Percentiles rank a stretch among this genome's conserved stretches.
These are phyloP conservation scores for Steatocranus sp. DNA, from an alignment of 2,797 vertebrate genomes.

Conservation along the genomic window DNA sequence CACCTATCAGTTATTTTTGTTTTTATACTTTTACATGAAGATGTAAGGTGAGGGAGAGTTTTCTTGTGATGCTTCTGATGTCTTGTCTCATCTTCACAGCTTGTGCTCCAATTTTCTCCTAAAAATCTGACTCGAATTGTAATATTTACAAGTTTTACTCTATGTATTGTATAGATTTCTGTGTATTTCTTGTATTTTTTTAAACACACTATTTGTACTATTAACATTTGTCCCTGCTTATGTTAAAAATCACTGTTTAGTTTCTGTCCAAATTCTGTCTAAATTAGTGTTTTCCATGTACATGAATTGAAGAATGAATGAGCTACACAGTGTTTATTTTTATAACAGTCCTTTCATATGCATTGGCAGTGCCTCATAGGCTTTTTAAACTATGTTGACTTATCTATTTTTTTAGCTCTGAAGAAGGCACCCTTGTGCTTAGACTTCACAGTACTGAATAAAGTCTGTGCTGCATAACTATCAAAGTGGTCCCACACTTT, in stretches of 20 bases:
- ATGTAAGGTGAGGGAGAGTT: background rate
- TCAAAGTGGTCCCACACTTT: background rate
- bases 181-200: background rate
- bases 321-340: background rate
- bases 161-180: background rate
- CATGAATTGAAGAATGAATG: background rate
- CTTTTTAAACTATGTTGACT: background rate
- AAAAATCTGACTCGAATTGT: background rate
- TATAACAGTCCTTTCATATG: background rate
- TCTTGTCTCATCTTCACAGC: background rate
- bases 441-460: background rate
- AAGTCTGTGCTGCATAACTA: background rate
- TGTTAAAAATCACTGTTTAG: background rate
- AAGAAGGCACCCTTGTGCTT: background rate
- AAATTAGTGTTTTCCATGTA: background rate
- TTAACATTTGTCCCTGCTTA: background rate
- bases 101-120: rapidly evolving
- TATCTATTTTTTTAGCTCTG: background rate
- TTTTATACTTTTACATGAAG: background rate
- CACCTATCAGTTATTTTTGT: background rate
- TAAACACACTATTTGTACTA: background rate
- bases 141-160: background rate
- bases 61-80: background rate
- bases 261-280: background rate
- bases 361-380: background rate